Evolutionary conservation across 2,888 invertebrate genomes (phyloP).

Genomic region (Lomographa bimaculata): DNA sequence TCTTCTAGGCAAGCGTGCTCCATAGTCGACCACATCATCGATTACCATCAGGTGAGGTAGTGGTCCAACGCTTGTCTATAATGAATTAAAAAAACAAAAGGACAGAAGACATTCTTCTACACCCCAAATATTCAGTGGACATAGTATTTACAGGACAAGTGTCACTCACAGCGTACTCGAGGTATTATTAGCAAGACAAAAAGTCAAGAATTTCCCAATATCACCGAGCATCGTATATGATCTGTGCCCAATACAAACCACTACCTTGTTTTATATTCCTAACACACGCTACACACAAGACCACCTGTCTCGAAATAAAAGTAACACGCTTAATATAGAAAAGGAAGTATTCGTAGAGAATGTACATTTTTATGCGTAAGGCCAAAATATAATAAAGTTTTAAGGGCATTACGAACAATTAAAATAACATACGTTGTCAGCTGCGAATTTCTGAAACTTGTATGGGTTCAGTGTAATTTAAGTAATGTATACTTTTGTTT

Average conservation of each 20-base stretch:
- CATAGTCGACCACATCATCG: too few relatives aligned
- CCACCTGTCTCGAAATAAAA: constrained; percentile 1
- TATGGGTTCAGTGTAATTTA: constrained; percentile 7
- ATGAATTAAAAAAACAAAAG: too few relatives aligned
- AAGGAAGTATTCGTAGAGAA: constrained; percentile 12
- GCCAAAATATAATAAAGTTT: constrained; percentile 3
- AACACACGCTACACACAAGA: constrained; percentile 1
- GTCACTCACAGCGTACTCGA: too few relatives aligned
- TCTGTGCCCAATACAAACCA: neutral
- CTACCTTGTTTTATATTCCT: neutral
- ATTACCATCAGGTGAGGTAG: too few relatives aligned
- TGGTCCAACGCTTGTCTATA: too few relatives aligned
- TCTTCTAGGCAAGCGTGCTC: too few relatives aligned
- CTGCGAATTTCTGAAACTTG: neutral
- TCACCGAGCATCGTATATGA: neutral
- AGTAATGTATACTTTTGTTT: too few relatives aligned
- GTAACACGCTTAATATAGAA: neutral
- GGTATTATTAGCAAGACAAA: too few relatives aligned
- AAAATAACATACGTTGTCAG: constrained; percentile 2
- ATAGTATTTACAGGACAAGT: too few relatives aligned
- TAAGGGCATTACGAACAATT: constrained; percentile 6
- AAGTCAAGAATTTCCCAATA: too few relatives aligned
- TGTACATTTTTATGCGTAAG: constrained; percentile 9
- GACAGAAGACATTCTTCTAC: too few relatives aligned
- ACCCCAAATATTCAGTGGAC: too few relatives aligned